Base-by-base conservation (phyloP, 2,797 vertebrate species). In the Leucoraja ocellata region DNA sequence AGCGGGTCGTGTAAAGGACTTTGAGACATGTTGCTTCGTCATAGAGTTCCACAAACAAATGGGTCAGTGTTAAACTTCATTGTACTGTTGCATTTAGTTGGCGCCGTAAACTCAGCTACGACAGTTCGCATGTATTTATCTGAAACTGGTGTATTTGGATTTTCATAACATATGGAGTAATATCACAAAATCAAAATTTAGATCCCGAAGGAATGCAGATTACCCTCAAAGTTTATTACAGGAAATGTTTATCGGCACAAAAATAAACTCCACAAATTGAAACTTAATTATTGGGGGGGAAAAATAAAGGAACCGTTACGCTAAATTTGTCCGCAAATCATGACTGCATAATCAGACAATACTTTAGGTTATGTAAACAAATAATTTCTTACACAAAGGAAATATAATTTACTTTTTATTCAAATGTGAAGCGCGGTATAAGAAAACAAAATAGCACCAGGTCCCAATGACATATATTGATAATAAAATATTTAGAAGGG, bases 221-320 rank as follows among this genome's bases (percentile, higher is more conserved):
- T 58, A 25, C 58, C n/a, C 21, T 18, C 61, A 88, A 88, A 73
- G 36, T 88, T 68, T 68, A 68, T 88, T 88, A 71, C 36, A 74
- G 71, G 39, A 76, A 92, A 58, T 39, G 94, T 94, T 96, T 96
- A 95, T 95, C 96, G 95, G 94, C 95, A 95, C 95, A 94, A 94
- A 95, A 96, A 96, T 95, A 96, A 96, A 96, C 95, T 96, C 95
- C 95, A 95, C 95, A 96, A 96, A 97, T 97, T 96, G 96, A 97
- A 97, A 96, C 95, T 95, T 97, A 96, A 97, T 97, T 96, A 97
- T 96, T 96, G 95, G 46, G 95, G 32, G n/a, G 32, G 32, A 96
- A 95, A 96, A 96, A 96, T 96, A 96, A 95, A 96, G 95, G 96
- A 96, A 96, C 96, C 96, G 95, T 94, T 95, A 95, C 96, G 95